Evolutionary conservation across 2,888 invertebrate genomes (phyloP).

Genomic region (Harpagoxenus sublaevis): DNA sequence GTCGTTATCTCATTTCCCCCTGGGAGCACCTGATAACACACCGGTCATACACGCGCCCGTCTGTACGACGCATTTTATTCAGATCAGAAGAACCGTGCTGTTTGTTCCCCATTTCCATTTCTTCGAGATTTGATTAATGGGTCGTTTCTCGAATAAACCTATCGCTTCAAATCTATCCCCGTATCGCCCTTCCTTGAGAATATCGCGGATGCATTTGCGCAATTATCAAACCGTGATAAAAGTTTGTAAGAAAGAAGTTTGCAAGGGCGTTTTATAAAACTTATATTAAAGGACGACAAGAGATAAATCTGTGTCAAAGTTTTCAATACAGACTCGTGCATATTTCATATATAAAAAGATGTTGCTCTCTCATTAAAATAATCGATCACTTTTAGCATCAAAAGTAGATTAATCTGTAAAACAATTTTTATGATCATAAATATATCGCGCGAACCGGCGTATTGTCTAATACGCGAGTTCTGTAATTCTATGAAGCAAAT

Average conservation of each 20-base stretch:
- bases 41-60: conserved; percentile 58
- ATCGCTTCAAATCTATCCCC: conserved; percentile 38
- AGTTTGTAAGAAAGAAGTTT: neutral
- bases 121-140: conserved; percentile 68
- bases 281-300: neutral
- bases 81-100: conserved; percentile 57
- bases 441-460: neutral
- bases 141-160: conserved; percentile 60
- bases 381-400: neutral
- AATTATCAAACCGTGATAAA: conserved; percentile 6
- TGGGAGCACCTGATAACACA: conserved; percentile 71
- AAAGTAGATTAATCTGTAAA: neutral
- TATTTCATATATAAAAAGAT: neutral
- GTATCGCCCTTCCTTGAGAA: neutral
- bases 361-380: neutral
- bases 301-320: neutral
- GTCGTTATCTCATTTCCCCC: conserved; percentile 66
- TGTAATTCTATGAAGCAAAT: neutral
- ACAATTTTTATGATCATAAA: neutral
- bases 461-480: neutral
- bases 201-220: neutral
- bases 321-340: neutral
- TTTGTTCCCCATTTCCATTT: conserved; percentile 45
- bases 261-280: neutral
- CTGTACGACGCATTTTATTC: conserved; percentile 62